These are phyloP conservation scores for Polylopha cassiicola DNA, from an alignment of 2,888 invertebrate genomes.

Conservation along the genomic window DNA sequence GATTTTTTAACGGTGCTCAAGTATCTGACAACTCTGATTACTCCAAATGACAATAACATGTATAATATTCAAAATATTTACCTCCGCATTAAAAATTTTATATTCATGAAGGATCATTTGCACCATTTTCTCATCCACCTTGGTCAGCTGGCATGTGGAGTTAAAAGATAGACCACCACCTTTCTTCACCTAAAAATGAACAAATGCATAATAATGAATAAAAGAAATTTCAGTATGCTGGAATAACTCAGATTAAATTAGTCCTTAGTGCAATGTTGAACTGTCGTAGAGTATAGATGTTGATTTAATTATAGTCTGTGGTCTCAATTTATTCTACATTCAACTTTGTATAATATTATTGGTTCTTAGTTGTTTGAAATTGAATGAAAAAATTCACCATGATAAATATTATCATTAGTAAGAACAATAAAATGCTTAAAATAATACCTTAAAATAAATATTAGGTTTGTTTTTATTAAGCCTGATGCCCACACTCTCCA, in stretches of 20 bases:
- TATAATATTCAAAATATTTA: conserved; percentile 34
- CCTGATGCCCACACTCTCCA: conserved; percentile 98
- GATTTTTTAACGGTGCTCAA: too few species aligned
- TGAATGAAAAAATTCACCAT: neutral
- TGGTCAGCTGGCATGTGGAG: conserved; percentile 94
- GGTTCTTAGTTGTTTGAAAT: too few species aligned
- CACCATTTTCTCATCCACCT: conserved; percentile 97
- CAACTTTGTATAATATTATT: too few species aligned
- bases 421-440: neutral
- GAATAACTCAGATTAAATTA: too few species aligned
- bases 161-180: conserved; percentile 98
- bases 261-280: too few species aligned
- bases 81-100: conserved; percentile 97
- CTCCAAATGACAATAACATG: too few species aligned
- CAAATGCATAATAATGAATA: neutral
- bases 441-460: conserved; percentile 96
- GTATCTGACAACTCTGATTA: too few species aligned
- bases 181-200: conserved; percentile 84
- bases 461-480: conserved; percentile 97
- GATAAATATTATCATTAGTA: neutral
- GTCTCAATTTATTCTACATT: too few species aligned
- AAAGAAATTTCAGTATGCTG: neutral
- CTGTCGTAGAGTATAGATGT: too few species aligned
- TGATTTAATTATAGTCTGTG: too few species aligned
- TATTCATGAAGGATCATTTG: conserved; percentile 99